A percentile compares a stretch with the other conserved stretches of the same genome.
phyloP scores from a whole-genome alignment of 2,113 vertebrate genomes.

The Salvator merianae region DNA sequence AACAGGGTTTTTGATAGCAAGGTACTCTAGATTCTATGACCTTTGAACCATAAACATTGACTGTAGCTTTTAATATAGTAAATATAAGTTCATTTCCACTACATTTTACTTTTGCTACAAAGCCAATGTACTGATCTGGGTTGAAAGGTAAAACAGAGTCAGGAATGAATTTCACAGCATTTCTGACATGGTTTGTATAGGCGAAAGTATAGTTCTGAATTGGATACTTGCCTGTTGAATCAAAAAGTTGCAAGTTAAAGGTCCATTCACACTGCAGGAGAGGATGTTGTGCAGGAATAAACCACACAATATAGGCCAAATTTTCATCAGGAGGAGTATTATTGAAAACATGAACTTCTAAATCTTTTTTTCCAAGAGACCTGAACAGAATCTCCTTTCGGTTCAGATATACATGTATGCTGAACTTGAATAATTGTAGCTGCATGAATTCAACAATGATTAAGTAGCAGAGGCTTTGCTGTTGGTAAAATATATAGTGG shows the following conservation, averaged over 20 bases:
- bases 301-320: slow-evolving; percentile 50
- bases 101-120: slow-evolving; percentile 49
- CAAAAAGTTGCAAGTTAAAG: slow-evolving; percentile 46
- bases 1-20: slow-evolving; percentile 36
- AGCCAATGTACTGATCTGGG: background rate
- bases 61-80: background rate
- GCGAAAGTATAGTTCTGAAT: background rate
- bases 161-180: background rate
- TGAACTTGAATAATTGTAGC: slow-evolving; percentile 39
- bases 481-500: slow-evolving; percentile 42
- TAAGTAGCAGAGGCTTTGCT: slow-evolving; percentile 54
- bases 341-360: slow-evolving; percentile 48
- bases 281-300: slow-evolving; percentile 33
- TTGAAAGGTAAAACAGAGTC: slow-evolving; percentile 29
- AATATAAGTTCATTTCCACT: background rate
- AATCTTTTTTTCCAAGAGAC: slow-evolving; percentile 20
- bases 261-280: slow-evolving; percentile 47
- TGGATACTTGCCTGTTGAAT: background rate
- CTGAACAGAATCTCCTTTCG: slow-evolving; percentile 37
- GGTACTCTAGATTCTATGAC: background rate
- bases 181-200: background rate
- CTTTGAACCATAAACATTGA: background rate
- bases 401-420: slow-evolving; percentile 51
- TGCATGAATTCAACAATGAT: slow-evolving; percentile 43
- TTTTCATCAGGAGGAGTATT: background rate